Percentiles rank a stretch among this genome's conserved stretches.
phyloP scores from a whole-genome alignment of 1,140 invertebrate species.

The Goniozus legneri region DNA sequence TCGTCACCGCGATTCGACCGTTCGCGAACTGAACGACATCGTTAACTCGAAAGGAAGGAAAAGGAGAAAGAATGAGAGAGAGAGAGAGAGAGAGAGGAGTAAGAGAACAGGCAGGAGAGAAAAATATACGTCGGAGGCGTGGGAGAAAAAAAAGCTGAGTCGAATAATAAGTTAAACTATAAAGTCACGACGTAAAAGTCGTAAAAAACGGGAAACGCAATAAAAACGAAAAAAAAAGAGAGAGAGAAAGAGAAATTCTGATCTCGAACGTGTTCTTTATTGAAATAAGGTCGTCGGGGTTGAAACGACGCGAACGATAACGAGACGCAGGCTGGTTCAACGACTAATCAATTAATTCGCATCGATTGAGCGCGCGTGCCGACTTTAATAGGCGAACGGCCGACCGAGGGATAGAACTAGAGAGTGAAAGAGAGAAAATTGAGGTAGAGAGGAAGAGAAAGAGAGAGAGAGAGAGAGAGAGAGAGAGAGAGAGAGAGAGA shows the following conservation, averaged over 20 bases:
- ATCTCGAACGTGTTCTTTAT: constrained; percentile 5
- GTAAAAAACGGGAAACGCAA: too few relatives aligned
- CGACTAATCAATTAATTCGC: background rate
- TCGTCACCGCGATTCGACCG: background rate
- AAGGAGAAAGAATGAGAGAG: background rate
- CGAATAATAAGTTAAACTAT: constrained; percentile 9
- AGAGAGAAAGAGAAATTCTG: too few relatives aligned
- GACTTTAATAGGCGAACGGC: background rate
- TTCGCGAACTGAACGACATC: too few relatives aligned
- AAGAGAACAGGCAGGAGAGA: background rate
- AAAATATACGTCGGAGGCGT: background rate
- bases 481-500: background rate
- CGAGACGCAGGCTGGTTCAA: background rate
- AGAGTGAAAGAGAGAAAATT: constrained; percentile 10
- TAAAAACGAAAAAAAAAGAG: background rate
- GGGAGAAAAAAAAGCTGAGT: too few relatives aligned
- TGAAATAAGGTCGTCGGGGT: background rate
- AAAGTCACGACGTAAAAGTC: constrained; percentile 20
- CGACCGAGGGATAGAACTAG: too few relatives aligned
- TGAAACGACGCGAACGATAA: constrained; percentile 9
- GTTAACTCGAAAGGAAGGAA: background rate
- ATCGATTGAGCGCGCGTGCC: background rate
- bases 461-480: background rate
- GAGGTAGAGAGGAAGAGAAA: background rate
- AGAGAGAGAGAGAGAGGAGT: background rate